phyloP scores from a whole-genome alignment of 2,113 vertebrate species.

The Xiphophorus maculatus region DNA sequence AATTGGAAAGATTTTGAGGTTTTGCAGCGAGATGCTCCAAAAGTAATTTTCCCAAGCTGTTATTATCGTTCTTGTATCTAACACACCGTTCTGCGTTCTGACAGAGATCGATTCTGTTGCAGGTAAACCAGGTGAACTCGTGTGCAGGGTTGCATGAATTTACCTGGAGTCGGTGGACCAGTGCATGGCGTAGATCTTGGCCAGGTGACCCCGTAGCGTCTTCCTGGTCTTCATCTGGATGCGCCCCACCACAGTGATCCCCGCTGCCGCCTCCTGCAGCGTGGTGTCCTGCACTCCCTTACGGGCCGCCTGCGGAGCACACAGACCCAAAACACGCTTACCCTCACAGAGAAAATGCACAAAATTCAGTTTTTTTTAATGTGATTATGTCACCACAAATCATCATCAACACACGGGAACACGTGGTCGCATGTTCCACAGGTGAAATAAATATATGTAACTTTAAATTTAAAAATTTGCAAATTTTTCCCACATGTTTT shows the following conservation, averaged over 20 bases:
- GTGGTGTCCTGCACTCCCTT: constrained; percentile 90
- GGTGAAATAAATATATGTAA: neutral
- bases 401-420: neutral
- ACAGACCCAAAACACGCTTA: constrained; percentile 6
- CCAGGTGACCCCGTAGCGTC: constrained; percentile 92
- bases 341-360: neutral
- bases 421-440: neutral
- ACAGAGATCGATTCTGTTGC: too few species aligned
- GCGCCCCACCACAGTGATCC: constrained; percentile 83
- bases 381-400: neutral
- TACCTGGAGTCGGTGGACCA: constrained; percentile 93
- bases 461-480: neutral
- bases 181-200: constrained; percentile 98
- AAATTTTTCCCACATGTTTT: neutral
- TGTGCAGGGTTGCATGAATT: constrained; percentile 40
- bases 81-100: neutral
- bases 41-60: neutral
- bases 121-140: neutral
- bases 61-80: neutral
- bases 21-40: too few species aligned
- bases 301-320: constrained; percentile 85
- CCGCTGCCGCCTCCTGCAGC: constrained; percentile 84
- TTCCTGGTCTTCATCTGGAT: constrained; percentile 93
- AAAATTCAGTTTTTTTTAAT: neutral
- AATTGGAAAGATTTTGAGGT: too few species aligned